A percentile compares a stretch with the other conserved stretches of the same genome.
Conservation (phyloP, 2,797 vertebrate species). For the Pipistrellus kuhlii region DNA sequence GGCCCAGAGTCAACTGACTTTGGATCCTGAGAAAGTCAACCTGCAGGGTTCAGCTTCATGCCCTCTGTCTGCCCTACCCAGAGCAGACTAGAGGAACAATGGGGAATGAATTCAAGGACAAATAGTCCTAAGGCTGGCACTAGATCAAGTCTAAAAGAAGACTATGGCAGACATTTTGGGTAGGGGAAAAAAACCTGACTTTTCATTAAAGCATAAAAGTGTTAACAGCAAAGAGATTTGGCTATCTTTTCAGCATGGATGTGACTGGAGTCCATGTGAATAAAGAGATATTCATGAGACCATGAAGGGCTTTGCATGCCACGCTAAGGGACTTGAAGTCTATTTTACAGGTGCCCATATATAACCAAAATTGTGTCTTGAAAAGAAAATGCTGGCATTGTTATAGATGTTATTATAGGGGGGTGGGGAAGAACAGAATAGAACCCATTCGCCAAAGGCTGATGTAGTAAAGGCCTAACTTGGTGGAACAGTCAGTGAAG, state of each 20-base stretch:
- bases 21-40: neutral
- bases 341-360: neutral
- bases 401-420: neutral
- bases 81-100: neutral
- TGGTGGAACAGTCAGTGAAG: neutral
- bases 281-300: neutral
- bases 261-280: neutral
- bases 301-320: neutral
- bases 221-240: neutral
- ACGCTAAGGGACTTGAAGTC: neutral
- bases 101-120: neutral
- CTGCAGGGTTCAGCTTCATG: neutral
- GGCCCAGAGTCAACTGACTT: neutral
- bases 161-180: neutral
- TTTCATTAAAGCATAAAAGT: neutral
- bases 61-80: neutral
- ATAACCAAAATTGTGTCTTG: neutral
- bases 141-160: neutral
- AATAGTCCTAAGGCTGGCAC: neutral
- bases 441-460: neutral
- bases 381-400: neutral
- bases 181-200: neutral
- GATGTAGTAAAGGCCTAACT: neutral
- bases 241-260: neutral
- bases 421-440: neutral